These are phyloP conservation scores for Hecatera dysodea DNA, from an alignment of 2,888 invertebrate genomes.

Conservation along the genomic window DNA sequence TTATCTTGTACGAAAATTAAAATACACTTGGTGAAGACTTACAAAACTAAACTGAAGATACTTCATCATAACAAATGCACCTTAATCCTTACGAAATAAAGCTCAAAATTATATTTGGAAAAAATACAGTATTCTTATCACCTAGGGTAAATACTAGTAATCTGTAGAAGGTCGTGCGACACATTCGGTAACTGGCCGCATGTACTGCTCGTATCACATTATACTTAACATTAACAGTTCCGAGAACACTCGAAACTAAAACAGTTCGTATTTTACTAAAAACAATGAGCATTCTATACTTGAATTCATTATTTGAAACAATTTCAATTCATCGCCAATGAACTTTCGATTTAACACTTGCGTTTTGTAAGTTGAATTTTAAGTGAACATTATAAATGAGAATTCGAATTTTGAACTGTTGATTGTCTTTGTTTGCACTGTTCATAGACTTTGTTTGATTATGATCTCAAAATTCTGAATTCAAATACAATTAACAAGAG, in stretches of 20 bases:
- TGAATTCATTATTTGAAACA: background rate
- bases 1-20: conserved; percentile 65
- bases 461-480: conserved; percentile 2
- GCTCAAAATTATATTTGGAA: conserved; percentile 61
- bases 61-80: conserved; percentile 62
- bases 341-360: background rate
- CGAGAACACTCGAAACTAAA: conserved; percentile 11
- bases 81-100: conserved; percentile 60
- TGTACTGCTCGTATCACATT: conserved; percentile 54
- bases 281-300: conserved; percentile 27
- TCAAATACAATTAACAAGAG: conserved; percentile 2
- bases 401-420: background rate
- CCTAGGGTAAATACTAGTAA: conserved; percentile 46
- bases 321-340: background rate
- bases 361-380: background rate
- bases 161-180: conserved; percentile 36
- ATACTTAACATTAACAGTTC: conserved; percentile 40
- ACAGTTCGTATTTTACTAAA: background rate
- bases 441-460: background rate
- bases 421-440: too few relatives aligned
- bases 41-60: conserved; percentile 45
- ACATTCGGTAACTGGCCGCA: background rate
- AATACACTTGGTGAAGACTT: conserved; percentile 60
- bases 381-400: background rate
- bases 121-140: conserved; percentile 39